Percentiles rank a stretch among this genome's conserved stretches.
Evolutionary conservation across 2,888 invertebrate species (phyloP).

Genomic region (Drosophila subquinaria): DNA sequence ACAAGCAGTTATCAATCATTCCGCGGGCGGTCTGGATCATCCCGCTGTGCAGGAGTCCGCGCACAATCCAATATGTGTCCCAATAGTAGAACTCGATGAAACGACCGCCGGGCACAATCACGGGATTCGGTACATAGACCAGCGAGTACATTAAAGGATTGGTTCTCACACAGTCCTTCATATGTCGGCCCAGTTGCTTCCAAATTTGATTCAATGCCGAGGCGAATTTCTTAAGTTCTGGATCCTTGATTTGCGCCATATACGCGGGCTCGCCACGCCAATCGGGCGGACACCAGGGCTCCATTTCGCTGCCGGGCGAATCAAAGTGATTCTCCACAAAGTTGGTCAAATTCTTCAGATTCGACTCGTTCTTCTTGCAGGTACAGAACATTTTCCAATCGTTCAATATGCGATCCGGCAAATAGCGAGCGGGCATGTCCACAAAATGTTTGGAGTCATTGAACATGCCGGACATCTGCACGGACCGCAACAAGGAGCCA

Average conservation of each 20-base stretch:
- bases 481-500: constrained; percentile 91
- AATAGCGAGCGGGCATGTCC: constrained; percentile 92
- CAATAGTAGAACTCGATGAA: constrained; percentile 97
- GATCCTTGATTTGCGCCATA: constrained; percentile 90
- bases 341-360: constrained; percentile 42
- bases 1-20: constrained; percentile 94
- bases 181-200: constrained; percentile 91
- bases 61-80: constrained; percentile 97
- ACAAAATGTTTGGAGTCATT: constrained; percentile 95
- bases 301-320: constrained; percentile 45
- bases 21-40: constrained; percentile 92
- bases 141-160: constrained; percentile 92
- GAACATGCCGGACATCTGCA: constrained; percentile 92
- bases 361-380: constrained; percentile 59
- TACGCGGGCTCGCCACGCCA: constrained; percentile 81
- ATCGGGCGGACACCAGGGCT: constrained; percentile 49
- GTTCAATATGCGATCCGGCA: constrained; percentile 88
- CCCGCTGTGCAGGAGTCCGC: constrained; percentile 93
- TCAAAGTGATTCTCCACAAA: constrained; percentile 66
- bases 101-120: constrained; percentile 95
- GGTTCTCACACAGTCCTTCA: constrained; percentile 89
- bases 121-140: constrained; percentile 93
- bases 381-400: constrained; percentile 87
- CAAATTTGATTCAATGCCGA: constrained; percentile 90
- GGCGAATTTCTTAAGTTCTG: constrained; percentile 90